Percentiles rank a stretch among this genome's conserved stretches.
These are phyloP conservation scores for Apotomis capreana DNA, from an alignment of 2,888 invertebrate genomes.

Conservation along the genomic window DNA sequence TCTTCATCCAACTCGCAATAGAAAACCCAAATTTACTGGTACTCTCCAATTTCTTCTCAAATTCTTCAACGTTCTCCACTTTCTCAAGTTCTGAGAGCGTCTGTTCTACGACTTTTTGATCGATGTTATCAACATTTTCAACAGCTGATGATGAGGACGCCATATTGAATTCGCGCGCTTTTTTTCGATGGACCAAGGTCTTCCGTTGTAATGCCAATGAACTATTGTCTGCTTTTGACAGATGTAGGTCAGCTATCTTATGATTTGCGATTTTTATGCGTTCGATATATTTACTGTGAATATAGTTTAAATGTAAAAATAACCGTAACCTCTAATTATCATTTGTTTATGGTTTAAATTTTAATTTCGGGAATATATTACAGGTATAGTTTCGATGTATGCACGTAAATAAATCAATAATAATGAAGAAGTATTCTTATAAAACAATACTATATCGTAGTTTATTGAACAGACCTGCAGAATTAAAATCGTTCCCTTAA, in stretches of 20 bases:
- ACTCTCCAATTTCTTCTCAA: slow-evolving; percentile 58
- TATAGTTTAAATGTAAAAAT: too few relatives aligned
- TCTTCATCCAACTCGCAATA: slow-evolving; percentile 68
- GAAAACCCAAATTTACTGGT: slow-evolving; percentile 61
- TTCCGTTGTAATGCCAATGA: slow-evolving; percentile 10
- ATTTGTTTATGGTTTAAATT: too few relatives aligned
- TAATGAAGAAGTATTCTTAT: too few relatives aligned
- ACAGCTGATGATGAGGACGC: slow-evolving; percentile 52
- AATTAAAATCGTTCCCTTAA: too few relatives aligned
- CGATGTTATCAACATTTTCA: slow-evolving; percentile 38
- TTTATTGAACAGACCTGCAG: too few relatives aligned
- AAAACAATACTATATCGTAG: too few relatives aligned
- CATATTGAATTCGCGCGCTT: slow-evolving; percentile 55
- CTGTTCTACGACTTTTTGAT: slow-evolving; percentile 59
- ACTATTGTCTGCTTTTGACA: not conserved
- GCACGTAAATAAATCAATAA: too few relatives aligned
- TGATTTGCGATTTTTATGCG: not conserved
- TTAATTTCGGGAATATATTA: too few relatives aligned
- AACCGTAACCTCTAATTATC: too few relatives aligned
- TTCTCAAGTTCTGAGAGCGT: slow-evolving; percentile 61
- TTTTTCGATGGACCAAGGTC: slow-evolving; percentile 14
- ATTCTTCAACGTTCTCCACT: slow-evolving; percentile 60
- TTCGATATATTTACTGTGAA: too few relatives aligned
- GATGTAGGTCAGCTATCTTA: not conserved
- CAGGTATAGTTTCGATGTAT: too few relatives aligned